These are phyloP conservation scores for Embidobia sp. DNA, from an alignment of 2,888 invertebrate genomes.

Conservation along the genomic window DNA sequence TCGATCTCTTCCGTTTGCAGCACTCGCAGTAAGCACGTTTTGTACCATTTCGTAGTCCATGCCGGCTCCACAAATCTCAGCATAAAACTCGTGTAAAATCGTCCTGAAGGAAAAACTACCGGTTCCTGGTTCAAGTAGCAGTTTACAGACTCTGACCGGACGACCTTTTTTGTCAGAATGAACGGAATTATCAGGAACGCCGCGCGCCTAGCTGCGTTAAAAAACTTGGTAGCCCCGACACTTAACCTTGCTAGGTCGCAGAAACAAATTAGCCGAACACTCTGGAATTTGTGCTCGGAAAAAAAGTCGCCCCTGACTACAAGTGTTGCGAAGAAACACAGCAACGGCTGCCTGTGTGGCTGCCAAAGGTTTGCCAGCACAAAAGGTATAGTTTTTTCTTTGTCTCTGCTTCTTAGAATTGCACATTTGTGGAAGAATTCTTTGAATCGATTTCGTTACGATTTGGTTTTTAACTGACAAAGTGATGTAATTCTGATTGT, in stretches of 20 bases:
- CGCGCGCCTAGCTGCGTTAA: slow-evolving; percentile 82
- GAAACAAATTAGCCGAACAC: slow-evolving; percentile 86
- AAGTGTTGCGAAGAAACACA: slow-evolving; percentile 46
- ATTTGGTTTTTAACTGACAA: too few species aligned
- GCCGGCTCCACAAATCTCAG: not conserved
- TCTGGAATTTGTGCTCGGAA: slow-evolving; percentile 87
- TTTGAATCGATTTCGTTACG: too few species aligned
- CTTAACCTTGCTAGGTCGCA: slow-evolving; percentile 82
- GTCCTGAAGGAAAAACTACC: not conserved
- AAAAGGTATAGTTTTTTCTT: slow-evolving; percentile 84
- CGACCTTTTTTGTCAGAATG: slow-evolving; percentile 82
- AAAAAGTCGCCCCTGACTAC: slow-evolving; percentile 69
- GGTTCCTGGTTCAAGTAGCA: not conserved
- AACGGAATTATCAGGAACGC: slow-evolving; percentile 86
- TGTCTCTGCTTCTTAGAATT: not conserved
- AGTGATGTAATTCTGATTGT: too few species aligned
- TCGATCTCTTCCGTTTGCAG: slow-evolving; percentile 42
- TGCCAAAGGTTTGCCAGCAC: slow-evolving; percentile 86
- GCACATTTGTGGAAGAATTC: too few species aligned
- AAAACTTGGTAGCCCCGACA: slow-evolving; percentile 78
- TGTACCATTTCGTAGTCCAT: not conserved
- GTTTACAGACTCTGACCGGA: not conserved
- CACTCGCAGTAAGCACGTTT: slow-evolving; percentile 3
- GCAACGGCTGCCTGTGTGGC: slow-evolving; percentile 85
- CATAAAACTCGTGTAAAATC: not conserved